Evolutionary conservation across 2,888 invertebrate genomes (phyloP).

Genomic region (Yponomeuta plumbellus): DNA sequence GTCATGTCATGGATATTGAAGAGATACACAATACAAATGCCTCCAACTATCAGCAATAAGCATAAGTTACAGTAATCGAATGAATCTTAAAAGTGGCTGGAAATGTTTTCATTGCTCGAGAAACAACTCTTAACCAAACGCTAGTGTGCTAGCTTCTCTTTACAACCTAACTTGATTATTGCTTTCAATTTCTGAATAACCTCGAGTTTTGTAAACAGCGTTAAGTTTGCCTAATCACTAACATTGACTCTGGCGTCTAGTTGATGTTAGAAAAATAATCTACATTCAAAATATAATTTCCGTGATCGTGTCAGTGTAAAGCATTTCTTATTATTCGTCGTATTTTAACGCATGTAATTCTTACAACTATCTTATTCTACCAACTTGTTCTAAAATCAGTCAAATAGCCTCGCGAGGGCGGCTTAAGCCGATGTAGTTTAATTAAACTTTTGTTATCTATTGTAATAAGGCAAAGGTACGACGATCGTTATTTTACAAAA

Average conservation of each 20-base stretch:
- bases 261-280: too few species aligned
- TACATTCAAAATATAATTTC: too few species aligned
- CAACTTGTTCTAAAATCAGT: background rate
- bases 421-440: background rate
- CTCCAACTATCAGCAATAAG: background rate
- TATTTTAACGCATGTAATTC: background rate
- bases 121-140: background rate
- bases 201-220: background rate
- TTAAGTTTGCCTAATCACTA: too few species aligned
- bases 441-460: too few species aligned
- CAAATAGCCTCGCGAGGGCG: background rate
- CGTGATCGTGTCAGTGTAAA: too few species aligned
- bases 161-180: background rate
- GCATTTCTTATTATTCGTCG: background rate
- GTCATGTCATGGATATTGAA: too few species aligned
- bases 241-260: too few species aligned
- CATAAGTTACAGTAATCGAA: too few species aligned
- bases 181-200: background rate
- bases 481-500: too few species aligned
- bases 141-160: background rate
- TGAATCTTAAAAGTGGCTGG: background rate
- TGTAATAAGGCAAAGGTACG: too few species aligned
- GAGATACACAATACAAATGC: background rate
- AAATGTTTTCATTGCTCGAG: background rate
- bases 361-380: background rate